These are phyloP conservation scores for Talpa occidentalis DNA, from an alignment of 2,113 vertebrate species.

Conservation along the genomic window DNA sequence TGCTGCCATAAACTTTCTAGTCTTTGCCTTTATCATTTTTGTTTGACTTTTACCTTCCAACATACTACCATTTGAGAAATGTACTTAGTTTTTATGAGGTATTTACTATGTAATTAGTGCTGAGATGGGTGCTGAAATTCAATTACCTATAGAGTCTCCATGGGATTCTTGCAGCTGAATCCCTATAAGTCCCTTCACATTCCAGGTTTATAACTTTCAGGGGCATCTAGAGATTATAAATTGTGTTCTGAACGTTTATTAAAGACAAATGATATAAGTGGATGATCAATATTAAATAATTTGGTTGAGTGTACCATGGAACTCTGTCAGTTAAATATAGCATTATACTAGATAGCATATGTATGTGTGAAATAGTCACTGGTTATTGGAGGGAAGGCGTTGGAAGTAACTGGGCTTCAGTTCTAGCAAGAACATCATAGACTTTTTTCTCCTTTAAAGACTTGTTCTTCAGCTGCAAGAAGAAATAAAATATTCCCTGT, in stretches of 20 bases:
- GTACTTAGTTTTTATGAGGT: not conserved
- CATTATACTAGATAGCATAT: not conserved
- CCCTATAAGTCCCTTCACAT: not conserved
- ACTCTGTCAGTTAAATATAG: not conserved
- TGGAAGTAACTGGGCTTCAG: not conserved
- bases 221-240: not conserved
- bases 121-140: not conserved
- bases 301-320: not conserved
- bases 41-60: not conserved
- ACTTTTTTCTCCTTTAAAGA: not conserved
- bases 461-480: not conserved
- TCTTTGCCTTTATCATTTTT: not conserved
- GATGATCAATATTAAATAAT: not conserved
- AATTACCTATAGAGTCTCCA: rapidly evolving
- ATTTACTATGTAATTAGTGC: not conserved
- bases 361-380: not conserved
- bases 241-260: not conserved
- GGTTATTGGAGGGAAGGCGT: not conserved
- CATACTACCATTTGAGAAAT: not conserved
- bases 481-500: not conserved
- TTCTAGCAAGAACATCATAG: not conserved
- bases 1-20: not conserved
- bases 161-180: not conserved
- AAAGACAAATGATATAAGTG: not conserved
- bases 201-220: not conserved